Evolutionary conservation across 2,113 vertebrate genomes (phyloP).

Genomic region (Tylochromis polylepis): DNA sequence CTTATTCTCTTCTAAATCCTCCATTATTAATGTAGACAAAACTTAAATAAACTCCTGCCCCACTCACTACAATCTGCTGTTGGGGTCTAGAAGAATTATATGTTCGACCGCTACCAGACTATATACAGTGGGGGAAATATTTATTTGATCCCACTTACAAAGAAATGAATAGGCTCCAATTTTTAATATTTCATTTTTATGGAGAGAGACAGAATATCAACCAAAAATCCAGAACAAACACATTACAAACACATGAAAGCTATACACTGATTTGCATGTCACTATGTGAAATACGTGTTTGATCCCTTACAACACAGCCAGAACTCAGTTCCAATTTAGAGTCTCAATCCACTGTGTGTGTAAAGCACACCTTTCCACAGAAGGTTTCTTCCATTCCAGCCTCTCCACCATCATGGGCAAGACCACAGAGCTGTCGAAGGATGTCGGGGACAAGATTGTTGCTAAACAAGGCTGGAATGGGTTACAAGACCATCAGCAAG

Average conservation of each 20-base stretch:
- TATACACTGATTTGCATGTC: background rate
- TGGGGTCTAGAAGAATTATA: background rate
- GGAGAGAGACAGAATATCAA: background rate
- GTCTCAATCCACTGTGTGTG: background rate
- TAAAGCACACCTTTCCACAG: background rate
- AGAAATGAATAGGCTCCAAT: background rate
- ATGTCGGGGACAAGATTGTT: background rate
- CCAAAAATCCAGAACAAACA: background rate
- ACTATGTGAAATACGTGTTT: background rate
- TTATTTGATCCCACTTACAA: background rate
- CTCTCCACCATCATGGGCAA: rapidly evolving
- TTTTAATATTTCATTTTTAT: background rate
- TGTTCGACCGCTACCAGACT: rapidly evolving
- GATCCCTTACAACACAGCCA: background rate
- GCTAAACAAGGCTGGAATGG: background rate
- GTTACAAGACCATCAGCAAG: background rate
- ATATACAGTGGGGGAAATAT: background rate
- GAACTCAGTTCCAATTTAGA: background rate
- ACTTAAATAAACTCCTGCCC: background rate
- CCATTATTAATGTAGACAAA: background rate
- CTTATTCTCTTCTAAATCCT: background rate
- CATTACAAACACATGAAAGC: no score
- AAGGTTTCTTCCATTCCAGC: background rate
- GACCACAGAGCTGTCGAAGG: background rate
- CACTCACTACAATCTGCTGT: background rate